Conservation (phyloP, 2,113 vertebrate species). For the Turdus rufiventris region DNA sequence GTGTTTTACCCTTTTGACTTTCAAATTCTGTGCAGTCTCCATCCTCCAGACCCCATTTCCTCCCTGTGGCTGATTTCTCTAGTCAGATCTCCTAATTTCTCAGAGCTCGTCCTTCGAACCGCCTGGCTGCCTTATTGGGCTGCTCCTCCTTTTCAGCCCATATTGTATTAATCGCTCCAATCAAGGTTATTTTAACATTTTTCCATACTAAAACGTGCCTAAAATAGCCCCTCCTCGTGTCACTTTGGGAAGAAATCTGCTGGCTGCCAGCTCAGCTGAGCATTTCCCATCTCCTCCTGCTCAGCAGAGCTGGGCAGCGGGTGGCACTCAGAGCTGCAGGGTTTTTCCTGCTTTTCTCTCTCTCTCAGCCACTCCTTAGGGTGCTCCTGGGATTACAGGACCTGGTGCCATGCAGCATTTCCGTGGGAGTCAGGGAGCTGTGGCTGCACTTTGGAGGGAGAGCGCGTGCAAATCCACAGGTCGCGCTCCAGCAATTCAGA, state of each 20-base stretch:
- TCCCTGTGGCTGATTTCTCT: neutral
- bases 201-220: neutral
- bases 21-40: neutral
- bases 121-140: neutral
- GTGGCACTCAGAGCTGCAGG: neutral
- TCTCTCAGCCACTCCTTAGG: neutral
- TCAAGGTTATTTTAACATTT: constrained; percentile 10
- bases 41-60: neutral
- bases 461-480: neutral
- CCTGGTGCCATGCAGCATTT: neutral
- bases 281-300: neutral
- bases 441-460: neutral
- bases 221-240: constrained; percentile 42
- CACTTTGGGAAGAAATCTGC: constrained; percentile 2
- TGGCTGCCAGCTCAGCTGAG: neutral
- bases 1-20: neutral
- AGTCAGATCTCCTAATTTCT: neutral
- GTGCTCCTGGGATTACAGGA: neutral
- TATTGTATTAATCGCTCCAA: neutral
- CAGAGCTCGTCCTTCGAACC: neutral
- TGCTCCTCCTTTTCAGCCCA: neutral
- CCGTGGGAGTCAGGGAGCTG: neutral
- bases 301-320: neutral
- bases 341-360: neutral
- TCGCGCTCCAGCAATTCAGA: neutral